Conservation (phyloP, 2,888 invertebrate species). For the Drosophila planitibia region DNA sequence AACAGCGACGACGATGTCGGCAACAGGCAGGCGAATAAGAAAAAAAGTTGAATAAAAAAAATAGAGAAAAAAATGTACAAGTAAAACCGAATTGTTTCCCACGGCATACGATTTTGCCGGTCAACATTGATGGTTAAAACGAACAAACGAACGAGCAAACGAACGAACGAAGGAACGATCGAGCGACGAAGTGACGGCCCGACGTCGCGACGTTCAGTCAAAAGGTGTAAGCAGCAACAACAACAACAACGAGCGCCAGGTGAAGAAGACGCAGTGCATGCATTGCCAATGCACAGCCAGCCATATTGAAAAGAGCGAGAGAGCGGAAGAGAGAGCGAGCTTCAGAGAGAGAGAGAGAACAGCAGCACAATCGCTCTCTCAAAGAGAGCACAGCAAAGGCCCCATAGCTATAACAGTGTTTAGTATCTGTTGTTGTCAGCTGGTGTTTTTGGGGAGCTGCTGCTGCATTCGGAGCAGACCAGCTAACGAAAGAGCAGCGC, state of each 20-base stretch:
- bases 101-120: slow-evolving; percentile 86
- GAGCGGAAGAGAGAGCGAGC: slow-evolving; percentile 16
- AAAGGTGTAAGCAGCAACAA: slow-evolving; percentile 73
- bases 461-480: slow-evolving; percentile 29
- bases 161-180: slow-evolving; percentile 42
- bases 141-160: slow-evolving; percentile 47
- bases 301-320: slow-evolving; percentile 62
- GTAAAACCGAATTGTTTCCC: slow-evolving; percentile 86
- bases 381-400: slow-evolving; percentile 46
- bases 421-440: slow-evolving; percentile 69
- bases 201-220: slow-evolving; percentile 54
- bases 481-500: slow-evolving; percentile 39
- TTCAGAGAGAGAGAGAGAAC: slow-evolving; percentile 11
- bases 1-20: slow-evolving; percentile 53
- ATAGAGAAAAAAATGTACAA: slow-evolving; percentile 77
- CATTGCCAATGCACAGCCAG: slow-evolving; percentile 50
- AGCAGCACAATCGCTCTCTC: slow-evolving; percentile 19
- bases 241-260: slow-evolving; percentile 69
- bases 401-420: slow-evolving; percentile 76
- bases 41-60: slow-evolving; percentile 50
- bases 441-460: slow-evolving; percentile 62
- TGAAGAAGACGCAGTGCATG: slow-evolving; percentile 73
- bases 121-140: slow-evolving; percentile 85
- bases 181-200: slow-evolving; percentile 47
- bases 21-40: slow-evolving; percentile 59